Conservation (phyloP, 2,797 vertebrate genomes). For the Ctenopoma multispine region DNA sequence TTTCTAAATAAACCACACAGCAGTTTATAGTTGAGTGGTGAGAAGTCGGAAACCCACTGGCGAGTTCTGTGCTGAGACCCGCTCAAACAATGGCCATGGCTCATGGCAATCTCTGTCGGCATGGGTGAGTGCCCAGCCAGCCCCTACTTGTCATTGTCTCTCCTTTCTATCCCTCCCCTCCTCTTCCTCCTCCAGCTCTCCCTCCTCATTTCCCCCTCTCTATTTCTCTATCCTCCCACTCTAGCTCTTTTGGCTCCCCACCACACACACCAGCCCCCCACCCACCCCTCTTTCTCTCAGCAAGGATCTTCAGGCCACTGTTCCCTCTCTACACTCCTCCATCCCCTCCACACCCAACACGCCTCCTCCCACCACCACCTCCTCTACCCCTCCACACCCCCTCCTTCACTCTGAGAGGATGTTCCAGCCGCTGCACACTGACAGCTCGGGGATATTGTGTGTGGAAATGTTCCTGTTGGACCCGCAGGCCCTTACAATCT, state of each 20-base stretch:
- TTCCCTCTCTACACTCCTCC: conserved; percentile 58
- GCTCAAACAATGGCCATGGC: conserved; percentile 85
- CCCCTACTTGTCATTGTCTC: conserved; percentile 87
- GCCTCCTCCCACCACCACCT: conserved; percentile 55
- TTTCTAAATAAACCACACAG: conserved; percentile 83
- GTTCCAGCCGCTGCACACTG: conserved; percentile 87
- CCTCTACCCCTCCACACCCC: conserved; percentile 63
- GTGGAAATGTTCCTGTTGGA: conserved; percentile 87
- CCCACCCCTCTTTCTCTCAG: conserved; percentile 70
- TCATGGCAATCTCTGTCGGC: conserved; percentile 87
- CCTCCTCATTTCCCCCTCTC: conserved; percentile 74
- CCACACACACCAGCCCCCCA: conserved; percentile 63
- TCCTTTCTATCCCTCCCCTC: conserved; percentile 68
- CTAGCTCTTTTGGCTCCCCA: conserved; percentile 78
- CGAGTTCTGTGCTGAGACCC: conserved; percentile 78
- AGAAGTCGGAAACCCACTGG: conserved; percentile 76
- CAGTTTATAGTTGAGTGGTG: conserved; percentile 80
- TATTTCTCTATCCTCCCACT: conserved; percentile 82
- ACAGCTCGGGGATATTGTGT: conserved; percentile 87
- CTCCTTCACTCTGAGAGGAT: conserved; percentile 83
- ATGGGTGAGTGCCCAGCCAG: conserved; percentile 86
- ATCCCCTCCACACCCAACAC: conserved; percentile 11
- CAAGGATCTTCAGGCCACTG: conserved; percentile 82
- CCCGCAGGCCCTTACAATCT: conserved; percentile 85
- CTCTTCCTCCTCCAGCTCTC: conserved; percentile 42